phyloP scores from a whole-genome alignment of 2,797 vertebrate species.

The Eospalax fontanierii region DNA sequence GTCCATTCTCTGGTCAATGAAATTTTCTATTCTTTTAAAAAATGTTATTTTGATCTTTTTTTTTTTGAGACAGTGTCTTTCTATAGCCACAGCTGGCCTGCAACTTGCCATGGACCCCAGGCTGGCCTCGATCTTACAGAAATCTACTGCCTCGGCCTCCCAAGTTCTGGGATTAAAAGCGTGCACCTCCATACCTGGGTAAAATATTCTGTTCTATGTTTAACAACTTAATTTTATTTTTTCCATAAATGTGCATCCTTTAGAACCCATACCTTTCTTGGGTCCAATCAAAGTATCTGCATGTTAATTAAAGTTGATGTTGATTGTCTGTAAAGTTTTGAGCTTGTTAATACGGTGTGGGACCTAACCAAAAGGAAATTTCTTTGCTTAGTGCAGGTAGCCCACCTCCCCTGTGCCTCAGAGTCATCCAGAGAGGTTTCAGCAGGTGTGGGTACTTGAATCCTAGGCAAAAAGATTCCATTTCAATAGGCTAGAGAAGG shows the following conservation, averaged over 20 bases:
- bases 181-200: too few species aligned
- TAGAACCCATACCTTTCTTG: background rate
- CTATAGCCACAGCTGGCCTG: too few species aligned
- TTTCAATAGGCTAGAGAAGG: background rate
- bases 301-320: background rate
- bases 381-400: background rate
- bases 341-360: background rate
- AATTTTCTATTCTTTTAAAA: too few species aligned
- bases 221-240: slow-evolving; percentile 45
- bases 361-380: background rate
- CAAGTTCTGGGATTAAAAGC: too few species aligned
- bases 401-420: background rate
- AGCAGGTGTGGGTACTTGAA: background rate
- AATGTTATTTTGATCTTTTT: too few species aligned
- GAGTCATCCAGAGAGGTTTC: background rate
- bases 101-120: too few species aligned
- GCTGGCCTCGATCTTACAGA: too few species aligned
- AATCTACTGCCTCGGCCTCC: too few species aligned
- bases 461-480: background rate
- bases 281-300: background rate
- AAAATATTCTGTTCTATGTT: background rate
- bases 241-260: background rate
- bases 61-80: too few species aligned
- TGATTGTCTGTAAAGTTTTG: slow-evolving; percentile 6
- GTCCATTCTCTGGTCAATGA: too few species aligned